Evolutionary conservation across 2,113 vertebrate genomes (phyloP).

Genomic region (Poecile atricapillus): DNA sequence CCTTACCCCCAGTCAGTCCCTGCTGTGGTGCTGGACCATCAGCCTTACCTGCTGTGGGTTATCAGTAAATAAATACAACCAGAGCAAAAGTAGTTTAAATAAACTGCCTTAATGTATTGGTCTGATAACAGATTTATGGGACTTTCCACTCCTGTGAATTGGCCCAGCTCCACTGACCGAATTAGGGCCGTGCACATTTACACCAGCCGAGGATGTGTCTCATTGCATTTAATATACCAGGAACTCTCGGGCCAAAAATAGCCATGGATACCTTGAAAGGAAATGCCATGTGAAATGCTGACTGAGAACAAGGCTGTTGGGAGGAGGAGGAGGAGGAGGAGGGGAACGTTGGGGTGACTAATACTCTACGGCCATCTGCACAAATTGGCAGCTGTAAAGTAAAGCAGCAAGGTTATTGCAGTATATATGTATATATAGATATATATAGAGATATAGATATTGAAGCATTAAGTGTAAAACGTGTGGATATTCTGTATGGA

Average conservation of each 20-base stretch:
- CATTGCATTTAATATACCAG: background rate
- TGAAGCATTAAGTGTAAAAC: conserved; percentile 1
- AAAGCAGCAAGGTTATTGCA: conserved; percentile 23
- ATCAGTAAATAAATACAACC: background rate
- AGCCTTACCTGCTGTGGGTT: background rate
- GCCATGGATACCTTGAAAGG: conserved; percentile 62
- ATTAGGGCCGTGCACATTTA: conserved; percentile 27
- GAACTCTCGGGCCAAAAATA: conserved; percentile 45
- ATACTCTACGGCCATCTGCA: conserved; percentile 20
- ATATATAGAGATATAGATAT: background rate
- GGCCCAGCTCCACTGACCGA: background rate
- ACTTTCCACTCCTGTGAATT: background rate
- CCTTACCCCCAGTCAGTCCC: background rate
- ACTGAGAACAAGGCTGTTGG: conserved; percentile 23
- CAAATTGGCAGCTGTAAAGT: conserved; percentile 48
- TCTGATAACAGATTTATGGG: conserved; percentile 49
- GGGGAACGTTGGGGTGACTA: conserved; percentile 37
- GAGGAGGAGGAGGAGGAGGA: conserved; percentile 23
- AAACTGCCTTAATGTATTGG: background rate
- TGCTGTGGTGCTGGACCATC: background rate
- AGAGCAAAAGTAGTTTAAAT: conserved; percentile 4
- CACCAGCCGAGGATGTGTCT: conserved; percentile 46
- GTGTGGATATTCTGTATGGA: background rate
- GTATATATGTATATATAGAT: background rate
- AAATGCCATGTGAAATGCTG: conserved; percentile 54